Base-by-base conservation (phyloP, 2,888 invertebrate species). In the Protodeltote pygarga region DNA sequence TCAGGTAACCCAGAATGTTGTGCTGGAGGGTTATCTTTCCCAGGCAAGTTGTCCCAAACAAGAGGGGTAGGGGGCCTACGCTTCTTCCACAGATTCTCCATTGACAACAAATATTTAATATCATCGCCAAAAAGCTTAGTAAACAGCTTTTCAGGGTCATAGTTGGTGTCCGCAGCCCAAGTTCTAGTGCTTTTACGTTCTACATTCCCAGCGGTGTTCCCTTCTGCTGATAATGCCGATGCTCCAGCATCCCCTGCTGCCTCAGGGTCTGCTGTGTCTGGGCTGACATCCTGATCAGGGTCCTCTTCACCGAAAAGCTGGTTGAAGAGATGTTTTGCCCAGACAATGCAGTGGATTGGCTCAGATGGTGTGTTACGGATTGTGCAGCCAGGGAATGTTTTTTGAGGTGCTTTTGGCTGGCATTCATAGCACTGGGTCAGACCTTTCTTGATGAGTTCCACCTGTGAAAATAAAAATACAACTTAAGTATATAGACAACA, bases 271-370 rank as follows among this genome's bases (percentile, higher is more conserved):
- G 96, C 98, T 0, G 97, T 95, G 78, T 99, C 99, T 0, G 99
- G 99, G 6, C 99, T 98, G 1, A 99, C 99, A 83, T 99, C 99
- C 77, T 99, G 89, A 24, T 99, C 99, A 0, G 98, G 97, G 84
- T 98, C 98, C 53, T 96, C 95, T 87, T 99, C 98, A 0, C 99
- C 99, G 92, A 99, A 99, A 9, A 99, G 92, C 88, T 99, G 99
- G 96, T 99, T 99, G 89, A 99, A 99, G 5, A 99, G 94, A 93
- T 99, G 98, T 85, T 99, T 99, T 0, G 98, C 97, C 99, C 99
- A 99, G 11, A 99, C 99, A 65, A 99, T 98, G 83, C 99, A 99
- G 87, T 99, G 99, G 67, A 99, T 98, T 0, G 98, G 98, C 83
- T 99, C 99, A 0, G 98, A 99, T 0, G 99, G 99, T 0, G 99